phyloP scores from a whole-genome alignment of 2,888 invertebrate species.

The Pammene aurita region DNA sequence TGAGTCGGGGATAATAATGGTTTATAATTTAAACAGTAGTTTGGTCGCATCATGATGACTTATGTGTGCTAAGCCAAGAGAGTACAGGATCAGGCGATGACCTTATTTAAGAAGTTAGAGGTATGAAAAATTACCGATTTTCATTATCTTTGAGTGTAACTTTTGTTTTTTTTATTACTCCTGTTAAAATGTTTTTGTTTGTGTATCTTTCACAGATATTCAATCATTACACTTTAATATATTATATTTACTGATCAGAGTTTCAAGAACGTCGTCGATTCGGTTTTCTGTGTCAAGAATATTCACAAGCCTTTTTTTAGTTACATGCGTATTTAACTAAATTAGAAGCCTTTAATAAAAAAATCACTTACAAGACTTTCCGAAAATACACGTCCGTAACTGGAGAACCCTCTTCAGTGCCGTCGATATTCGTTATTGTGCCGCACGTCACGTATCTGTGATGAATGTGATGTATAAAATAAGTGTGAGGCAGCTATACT shows the following conservation, averaged over 20 bases:
- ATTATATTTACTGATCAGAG: no score
- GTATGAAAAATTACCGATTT: no score
- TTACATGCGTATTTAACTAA: background rate
- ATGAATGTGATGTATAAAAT: constrained; percentile 14
- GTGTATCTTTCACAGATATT: no score
- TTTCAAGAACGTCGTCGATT: no score
- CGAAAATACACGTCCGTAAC: constrained; percentile 21
- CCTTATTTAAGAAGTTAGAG: no score
- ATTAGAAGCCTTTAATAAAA: constrained; percentile 12
- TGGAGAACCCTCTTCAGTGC: constrained; percentile 29
- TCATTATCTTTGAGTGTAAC: no score
- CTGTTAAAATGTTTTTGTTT: no score
- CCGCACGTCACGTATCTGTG: constrained; percentile 27
- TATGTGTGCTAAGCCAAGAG: background rate
- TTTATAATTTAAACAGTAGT: constrained; percentile 1
- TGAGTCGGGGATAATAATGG: background rate
- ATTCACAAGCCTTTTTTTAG: no score
- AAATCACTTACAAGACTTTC: constrained; percentile 24
- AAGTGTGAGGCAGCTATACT: background rate
- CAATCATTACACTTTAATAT: no score
- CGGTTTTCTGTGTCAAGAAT: no score
- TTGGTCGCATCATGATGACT: background rate
- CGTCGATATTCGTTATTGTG: constrained; percentile 40
- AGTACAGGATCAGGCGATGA: no score
- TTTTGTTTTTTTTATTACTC: no score